Conservation (phyloP, 2,113 vertebrate species). For the Pseudopipra pipra region DNA sequence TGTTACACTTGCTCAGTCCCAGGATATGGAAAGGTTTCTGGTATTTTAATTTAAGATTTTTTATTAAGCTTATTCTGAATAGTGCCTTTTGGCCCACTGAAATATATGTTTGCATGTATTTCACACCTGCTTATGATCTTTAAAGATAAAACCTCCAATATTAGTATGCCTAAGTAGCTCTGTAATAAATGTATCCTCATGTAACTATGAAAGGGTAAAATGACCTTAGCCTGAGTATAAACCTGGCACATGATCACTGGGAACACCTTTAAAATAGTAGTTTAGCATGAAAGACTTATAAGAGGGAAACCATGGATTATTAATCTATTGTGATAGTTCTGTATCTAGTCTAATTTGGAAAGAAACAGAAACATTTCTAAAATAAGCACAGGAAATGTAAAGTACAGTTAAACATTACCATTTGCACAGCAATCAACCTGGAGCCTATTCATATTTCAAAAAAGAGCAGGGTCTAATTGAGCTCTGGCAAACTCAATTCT, state of each 20-base stretch:
- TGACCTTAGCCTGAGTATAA: background rate
- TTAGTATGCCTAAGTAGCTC: background rate
- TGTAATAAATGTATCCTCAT: background rate
- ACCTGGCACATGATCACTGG: background rate
- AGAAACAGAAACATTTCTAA: conserved; percentile 53
- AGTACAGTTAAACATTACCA: background rate
- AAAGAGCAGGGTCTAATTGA: conserved; percentile 13
- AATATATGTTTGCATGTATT: background rate
- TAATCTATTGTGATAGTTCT: background rate
- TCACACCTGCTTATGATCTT: background rate
- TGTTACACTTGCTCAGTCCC: background rate
- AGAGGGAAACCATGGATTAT: background rate
- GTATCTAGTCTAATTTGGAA: background rate
- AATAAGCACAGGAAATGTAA: conserved; percentile 36
- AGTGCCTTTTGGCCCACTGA: background rate
- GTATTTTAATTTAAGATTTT: background rate
- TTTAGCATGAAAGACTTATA: background rate
- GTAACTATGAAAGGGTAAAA: background rate
- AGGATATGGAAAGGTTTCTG: background rate
- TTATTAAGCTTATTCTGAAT: background rate
- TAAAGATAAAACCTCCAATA: background rate
- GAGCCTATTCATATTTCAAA: conserved; percentile 11
- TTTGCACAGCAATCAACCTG: conserved; percentile 37
- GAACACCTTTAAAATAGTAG: background rate
- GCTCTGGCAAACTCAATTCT: background rate